Conservation (phyloP, 2,888 invertebrate genomes). For the Thelaira solivaga region DNA sequence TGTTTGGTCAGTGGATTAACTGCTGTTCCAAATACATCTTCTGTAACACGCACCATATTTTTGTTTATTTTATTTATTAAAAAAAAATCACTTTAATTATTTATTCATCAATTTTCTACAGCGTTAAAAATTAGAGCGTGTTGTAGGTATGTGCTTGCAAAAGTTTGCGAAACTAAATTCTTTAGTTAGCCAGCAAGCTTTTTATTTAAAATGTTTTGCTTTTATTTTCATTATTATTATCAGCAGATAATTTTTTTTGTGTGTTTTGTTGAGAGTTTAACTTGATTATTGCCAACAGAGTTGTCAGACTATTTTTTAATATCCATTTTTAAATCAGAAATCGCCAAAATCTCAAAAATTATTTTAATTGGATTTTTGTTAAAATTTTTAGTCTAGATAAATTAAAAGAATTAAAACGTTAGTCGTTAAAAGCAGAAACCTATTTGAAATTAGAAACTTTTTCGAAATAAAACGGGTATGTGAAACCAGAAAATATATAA, state of each 20-base stretch:
- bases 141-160: background rate
- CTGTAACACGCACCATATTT: constrained; percentile 70
- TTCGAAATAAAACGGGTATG: no score
- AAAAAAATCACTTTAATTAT: background rate
- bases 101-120: constrained; percentile 34
- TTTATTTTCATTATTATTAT: constrained; percentile 22
- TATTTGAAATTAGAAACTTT: no score
- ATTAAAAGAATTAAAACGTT: no score
- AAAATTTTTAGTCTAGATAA: no score
- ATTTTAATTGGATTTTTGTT: no score
- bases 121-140: background rate
- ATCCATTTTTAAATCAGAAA: no score
- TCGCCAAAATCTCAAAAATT: no score
- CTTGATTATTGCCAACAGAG: background rate
- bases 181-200: background rate
- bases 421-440: no score
- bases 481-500: no score
- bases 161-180: constrained; percentile 1
- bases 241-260: constrained; percentile 10
- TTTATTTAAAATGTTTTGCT: background rate
- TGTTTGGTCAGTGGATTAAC: constrained; percentile 70
- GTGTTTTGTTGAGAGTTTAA: background rate
- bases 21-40: constrained; percentile 72
- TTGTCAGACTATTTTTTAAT: background rate
- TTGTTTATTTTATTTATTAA: background rate